Evolutionary conservation across 1,140 invertebrate genomes (phyloP), one percentile per base, ranked within the genome.

Genomic region (Parasteatoda tepidariorum): DNA sequence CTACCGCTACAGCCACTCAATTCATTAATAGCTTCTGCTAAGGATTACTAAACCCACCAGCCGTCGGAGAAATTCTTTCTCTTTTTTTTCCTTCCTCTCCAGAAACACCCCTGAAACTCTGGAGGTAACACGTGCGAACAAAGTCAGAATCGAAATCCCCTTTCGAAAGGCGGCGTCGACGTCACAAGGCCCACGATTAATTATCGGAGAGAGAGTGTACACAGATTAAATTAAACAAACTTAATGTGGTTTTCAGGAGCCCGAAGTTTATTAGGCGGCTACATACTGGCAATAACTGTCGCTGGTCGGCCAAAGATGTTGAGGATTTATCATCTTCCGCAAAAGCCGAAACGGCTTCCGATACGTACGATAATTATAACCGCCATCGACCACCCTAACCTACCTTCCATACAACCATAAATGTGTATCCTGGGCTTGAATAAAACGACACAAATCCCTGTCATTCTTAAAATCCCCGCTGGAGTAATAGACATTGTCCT

Each of bases 201-300:
- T 66, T 78, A 78, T 78, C 34, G 28, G 28, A 13, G 71, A 33
- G 55, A 48, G 6, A 71, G 68, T 55, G 73, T 57, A 22, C 30
- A 54, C 73, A 66, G 74, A 78, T 78, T 78, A 78, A 78, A 78
- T 78, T 78, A 78, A 78, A 78, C 74, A 78, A 78, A 78, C 61
- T 78, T 78, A 78, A 78, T 78, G 74, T 57, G 74, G 74, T 78
- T 66, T 78, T 64, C 74, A 66, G 74, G 18, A 54, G 22, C 38
- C 24, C 30, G 3, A 38, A 78, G 74, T 78, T 78, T 78, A 78
- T 78, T 78, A 78, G 74, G 61, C 30, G 61, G 41, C 11, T 34
- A 48, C 13, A 22, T 11, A 31, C 22, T 33, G 24, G 74, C 74
- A 78, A 78, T 78, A 78, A 78, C 74, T 78, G 74, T 66, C 74